Conservation (phyloP, 1,140 invertebrate species). For the Tribolium madens region DNA sequence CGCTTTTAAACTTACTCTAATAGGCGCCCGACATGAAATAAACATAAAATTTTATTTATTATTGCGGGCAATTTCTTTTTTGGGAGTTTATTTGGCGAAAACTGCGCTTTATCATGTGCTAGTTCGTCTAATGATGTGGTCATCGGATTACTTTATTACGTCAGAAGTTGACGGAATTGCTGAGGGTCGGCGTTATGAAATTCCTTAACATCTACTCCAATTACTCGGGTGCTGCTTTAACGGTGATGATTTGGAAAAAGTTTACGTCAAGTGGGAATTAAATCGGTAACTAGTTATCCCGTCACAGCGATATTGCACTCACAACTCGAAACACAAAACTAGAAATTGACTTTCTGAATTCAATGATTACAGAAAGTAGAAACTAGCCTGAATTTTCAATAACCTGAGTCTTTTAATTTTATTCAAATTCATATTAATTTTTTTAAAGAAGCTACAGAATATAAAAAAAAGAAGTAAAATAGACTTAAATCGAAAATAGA, state of each 20-base stretch:
- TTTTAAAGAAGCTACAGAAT: no score
- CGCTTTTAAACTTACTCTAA: slow-evolving; percentile 12
- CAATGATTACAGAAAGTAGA: no score
- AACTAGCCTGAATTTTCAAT: no score
- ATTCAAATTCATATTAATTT: no score
- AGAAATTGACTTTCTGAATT: not conserved
- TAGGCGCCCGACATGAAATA: not conserved
- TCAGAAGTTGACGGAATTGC: slow-evolving; percentile 7
- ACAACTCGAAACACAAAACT: not conserved
- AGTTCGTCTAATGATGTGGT: slow-evolving; percentile 19
- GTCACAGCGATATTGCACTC: not conserved
- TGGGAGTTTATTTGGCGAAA: not conserved
- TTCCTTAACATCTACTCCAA: slow-evolving; percentile 23
- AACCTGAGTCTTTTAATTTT: no score
- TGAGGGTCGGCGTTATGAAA: slow-evolving; percentile 33
- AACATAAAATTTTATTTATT: slow-evolving; percentile 22
- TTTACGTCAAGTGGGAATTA: slow-evolving; percentile 17
- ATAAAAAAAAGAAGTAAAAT: no score
- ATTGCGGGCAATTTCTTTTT: not conserved
- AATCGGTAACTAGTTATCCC: slow-evolving; percentile 27
- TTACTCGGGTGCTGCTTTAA: slow-evolving; percentile 32
- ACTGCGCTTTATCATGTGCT: not conserved
- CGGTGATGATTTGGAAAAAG: slow-evolving; percentile 42
- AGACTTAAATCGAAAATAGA: no score
- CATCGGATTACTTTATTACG: slow-evolving; percentile 35